Percentiles rank a stretch among this genome's conserved stretches.
These are phyloP conservation scores for Mycogona germanica DNA, from an alignment of 2,888 invertebrate species.

Conservation along the genomic window DNA sequence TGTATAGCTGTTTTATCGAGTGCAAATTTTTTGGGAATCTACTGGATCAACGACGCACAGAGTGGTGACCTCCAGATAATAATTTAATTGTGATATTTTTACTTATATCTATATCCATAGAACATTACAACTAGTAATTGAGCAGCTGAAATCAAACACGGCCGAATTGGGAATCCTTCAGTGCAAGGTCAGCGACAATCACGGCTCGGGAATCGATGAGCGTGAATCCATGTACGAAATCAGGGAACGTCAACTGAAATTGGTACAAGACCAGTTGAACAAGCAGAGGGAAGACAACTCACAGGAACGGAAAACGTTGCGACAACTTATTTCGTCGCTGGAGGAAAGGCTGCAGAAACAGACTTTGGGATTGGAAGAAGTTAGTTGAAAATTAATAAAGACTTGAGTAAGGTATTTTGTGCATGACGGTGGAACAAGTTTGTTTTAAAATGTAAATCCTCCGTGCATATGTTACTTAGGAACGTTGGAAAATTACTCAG, in stretches of 20 bases:
- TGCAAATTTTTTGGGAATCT: too few species aligned
- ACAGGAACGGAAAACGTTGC: background rate
- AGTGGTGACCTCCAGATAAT: background rate
- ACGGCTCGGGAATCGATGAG: background rate
- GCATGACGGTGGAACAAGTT: background rate
- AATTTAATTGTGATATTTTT: background rate
- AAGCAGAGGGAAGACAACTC: conserved; percentile 9
- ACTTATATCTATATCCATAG: conserved; percentile 1
- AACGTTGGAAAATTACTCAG: conserved; percentile 4
- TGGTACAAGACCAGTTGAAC: conserved; percentile 3
- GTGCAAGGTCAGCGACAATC: background rate
- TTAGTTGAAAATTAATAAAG: background rate
- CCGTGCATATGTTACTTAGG: conserved; percentile 3
- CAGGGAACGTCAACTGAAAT: conserved; percentile 1
- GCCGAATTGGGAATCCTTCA: conserved; percentile 1
- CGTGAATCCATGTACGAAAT: background rate
- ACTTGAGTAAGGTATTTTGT: background rate
- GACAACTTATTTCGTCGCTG: background rate
- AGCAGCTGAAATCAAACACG: conserved; percentile 6
- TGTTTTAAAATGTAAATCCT: background rate
- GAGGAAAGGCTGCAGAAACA: conserved; percentile 7
- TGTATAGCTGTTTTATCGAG: too few species aligned
- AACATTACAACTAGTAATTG: conserved; percentile 3
- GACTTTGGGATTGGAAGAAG: conserved; percentile 2
- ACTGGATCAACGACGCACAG: too few species aligned